A percentile compares a stretch with the other conserved stretches of the same genome.
Conservation (phyloP, 2,797 vertebrate genomes). For the Kryptopterus vitreolus region DNA sequence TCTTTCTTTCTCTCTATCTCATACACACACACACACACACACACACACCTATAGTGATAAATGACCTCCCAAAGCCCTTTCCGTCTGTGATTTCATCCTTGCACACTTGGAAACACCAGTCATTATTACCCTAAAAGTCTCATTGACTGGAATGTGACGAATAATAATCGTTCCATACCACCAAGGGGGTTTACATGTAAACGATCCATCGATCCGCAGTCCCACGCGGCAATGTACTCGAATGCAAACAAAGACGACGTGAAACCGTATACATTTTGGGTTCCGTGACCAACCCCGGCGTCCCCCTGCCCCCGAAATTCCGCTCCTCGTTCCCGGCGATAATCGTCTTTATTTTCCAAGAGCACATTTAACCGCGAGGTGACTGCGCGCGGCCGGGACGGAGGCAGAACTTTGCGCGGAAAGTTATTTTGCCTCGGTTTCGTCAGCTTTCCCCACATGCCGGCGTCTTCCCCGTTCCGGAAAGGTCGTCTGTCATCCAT, state of each 20-base stretch:
- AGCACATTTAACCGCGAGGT: neutral
- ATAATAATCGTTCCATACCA: neutral
- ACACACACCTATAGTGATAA: neutral
- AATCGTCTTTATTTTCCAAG: neutral
- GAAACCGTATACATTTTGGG: no score
- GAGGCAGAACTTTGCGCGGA: neutral
- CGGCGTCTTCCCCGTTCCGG: neutral
- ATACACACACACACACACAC: conserved; percentile 30
- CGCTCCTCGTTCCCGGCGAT: no score
- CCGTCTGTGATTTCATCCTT: conserved; percentile 16
- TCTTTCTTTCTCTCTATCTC: conserved; percentile 51
- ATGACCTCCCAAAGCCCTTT: conserved; percentile 43
- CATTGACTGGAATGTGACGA: neutral
- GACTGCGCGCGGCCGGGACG: neutral
- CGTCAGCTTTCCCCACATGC: neutral
- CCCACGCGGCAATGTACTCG: no score
- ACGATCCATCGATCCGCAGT: no score
- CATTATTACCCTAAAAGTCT: neutral
- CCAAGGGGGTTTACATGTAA: neutral
- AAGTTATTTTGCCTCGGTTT: neutral
- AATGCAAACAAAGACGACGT: neutral
- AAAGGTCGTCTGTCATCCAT: neutral
- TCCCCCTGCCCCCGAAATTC: no score
- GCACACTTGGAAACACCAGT: no score
- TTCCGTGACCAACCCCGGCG: no score